Evolutionary conservation across 2,113 vertebrate genomes (phyloP), one percentile per base, ranked within the genome.

Genomic region (Labeo catla): DNA sequence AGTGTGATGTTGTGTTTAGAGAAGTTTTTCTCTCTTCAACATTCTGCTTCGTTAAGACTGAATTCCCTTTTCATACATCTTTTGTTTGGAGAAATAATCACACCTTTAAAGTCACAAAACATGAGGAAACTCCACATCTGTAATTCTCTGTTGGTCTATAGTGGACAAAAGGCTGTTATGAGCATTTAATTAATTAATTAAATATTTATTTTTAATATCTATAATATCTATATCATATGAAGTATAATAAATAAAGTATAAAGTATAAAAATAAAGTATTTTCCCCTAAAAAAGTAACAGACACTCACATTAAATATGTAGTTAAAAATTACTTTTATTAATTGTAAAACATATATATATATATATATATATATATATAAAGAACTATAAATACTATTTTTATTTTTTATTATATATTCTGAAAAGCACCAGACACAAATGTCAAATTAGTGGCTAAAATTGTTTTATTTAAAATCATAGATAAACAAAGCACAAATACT

Each of bases 41-140:
- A 8, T 54, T 28, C 76, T 77, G 23, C 52, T 54, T 77, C 13
- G 23, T 34, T 77, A 28, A 28, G n/a, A 9, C 49, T 19, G 43
- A 74, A 74, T 76, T 76, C 73, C 43, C 43, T 28, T 50, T 21
- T 54, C 8, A 28, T 54, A 54, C 28, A 34, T 77, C 76, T 77
- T 77, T 52, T 28, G 8, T 54, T 77, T 54, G 12, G 23, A 34
- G 23, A 11, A 9, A 36, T 19, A 77, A 54, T 36, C 47, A 50
- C 6, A 54, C 76, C 76, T 77, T 54, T 77, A 16, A 52, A 54
- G 28, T 50, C 47, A 28, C n/a, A 52, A 74, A 73, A n/a, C 3
- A 43, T 19, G 7, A 72, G 34, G 36, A 16, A 72, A 43, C 8
- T 72, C 68, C 16, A 72, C 36, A 49, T 74, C 45, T 76, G 73